Conservation (phyloP, 2,113 vertebrate genomes). For the Odontophorus gujanensis region DNA sequence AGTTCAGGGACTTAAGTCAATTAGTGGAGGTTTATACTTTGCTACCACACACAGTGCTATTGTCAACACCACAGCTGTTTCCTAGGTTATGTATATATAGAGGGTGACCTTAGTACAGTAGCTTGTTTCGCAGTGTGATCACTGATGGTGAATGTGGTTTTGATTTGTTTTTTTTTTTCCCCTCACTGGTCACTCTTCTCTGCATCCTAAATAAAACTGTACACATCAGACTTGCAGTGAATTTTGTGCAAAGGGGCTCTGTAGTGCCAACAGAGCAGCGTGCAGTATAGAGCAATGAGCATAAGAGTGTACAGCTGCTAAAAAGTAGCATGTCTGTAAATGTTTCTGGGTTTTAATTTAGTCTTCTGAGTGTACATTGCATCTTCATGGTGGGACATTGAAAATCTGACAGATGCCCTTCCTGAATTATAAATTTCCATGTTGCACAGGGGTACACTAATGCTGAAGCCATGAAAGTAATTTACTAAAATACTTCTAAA, state of each 20-base stretch:
- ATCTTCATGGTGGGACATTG: not conserved
- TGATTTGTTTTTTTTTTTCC: not conserved
- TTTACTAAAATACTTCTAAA: not conserved
- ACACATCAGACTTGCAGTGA: not conserved
- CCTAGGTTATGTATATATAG: accelerated
- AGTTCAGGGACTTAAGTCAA: not conserved
- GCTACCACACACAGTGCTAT: not conserved
- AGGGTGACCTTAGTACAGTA: not conserved
- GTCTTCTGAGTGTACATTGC: not conserved
- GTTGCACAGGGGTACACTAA: not conserved
- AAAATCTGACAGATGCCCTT: not conserved
- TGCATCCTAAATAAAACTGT: not conserved
- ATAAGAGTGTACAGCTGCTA: not conserved
- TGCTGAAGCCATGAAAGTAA: not conserved
- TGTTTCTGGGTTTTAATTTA: not conserved
- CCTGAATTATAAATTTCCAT: not conserved
- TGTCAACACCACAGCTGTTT: not conserved
- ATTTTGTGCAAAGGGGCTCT: not conserved
- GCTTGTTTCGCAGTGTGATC: not conserved
- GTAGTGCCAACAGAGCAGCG: accelerated
- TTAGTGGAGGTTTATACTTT: not conserved
- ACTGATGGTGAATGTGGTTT: not conserved
- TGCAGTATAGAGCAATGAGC: not conserved
- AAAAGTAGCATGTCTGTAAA: accelerated
- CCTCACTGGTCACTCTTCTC: not conserved